These are phyloP conservation scores for Furcula furcula DNA, from an alignment of 2,888 invertebrate genomes.

Conservation along the genomic window DNA sequence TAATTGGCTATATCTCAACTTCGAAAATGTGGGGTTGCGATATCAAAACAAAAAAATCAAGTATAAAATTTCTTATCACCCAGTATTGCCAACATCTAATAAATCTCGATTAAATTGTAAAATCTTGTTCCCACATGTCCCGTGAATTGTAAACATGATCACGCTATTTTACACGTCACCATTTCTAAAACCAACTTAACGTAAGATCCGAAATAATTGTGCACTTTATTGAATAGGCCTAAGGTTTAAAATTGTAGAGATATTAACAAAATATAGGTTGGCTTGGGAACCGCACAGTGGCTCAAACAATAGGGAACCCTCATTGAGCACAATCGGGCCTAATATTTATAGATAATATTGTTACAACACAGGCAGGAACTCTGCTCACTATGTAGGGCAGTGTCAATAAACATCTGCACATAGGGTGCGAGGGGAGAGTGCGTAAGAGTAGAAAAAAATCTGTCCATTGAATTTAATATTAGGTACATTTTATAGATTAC, in stretches of 20 bases:
- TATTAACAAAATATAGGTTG: slow-evolving; percentile 5
- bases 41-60: slow-evolving; percentile 13
- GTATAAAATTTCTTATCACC: slow-evolving; percentile 20
- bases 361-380: slow-evolving; percentile 50
- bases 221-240: rapidly evolving
- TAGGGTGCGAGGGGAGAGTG: slow-evolving; percentile 10
- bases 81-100: slow-evolving; percentile 18
- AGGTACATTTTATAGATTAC: no score
- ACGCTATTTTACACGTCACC: slow-evolving; percentile 43
- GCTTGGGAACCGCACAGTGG: slow-evolving; percentile 39
- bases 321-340: slow-evolving; percentile 57
- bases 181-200: slow-evolving; percentile 22
- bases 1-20: no score
- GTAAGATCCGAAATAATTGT: background rate
- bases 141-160: slow-evolving; percentile 59
- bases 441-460: slow-evolving; percentile 9
- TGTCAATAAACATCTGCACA: slow-evolving; percentile 42
- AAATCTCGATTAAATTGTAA: slow-evolving; percentile 55
- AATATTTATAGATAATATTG: slow-evolving; percentile 77
- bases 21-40: slow-evolving; percentile 1
- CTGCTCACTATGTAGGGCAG: slow-evolving; percentile 43
- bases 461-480: slow-evolving; percentile 17
- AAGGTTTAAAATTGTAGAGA: slow-evolving; percentile 2
- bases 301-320: slow-evolving; percentile 52
- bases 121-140: slow-evolving; percentile 62